Percentiles rank a stretch among this genome's conserved stretches.
Evolutionary conservation across 2,113 vertebrate genomes (phyloP).

Genomic region (Megaceryle torquata): DNA sequence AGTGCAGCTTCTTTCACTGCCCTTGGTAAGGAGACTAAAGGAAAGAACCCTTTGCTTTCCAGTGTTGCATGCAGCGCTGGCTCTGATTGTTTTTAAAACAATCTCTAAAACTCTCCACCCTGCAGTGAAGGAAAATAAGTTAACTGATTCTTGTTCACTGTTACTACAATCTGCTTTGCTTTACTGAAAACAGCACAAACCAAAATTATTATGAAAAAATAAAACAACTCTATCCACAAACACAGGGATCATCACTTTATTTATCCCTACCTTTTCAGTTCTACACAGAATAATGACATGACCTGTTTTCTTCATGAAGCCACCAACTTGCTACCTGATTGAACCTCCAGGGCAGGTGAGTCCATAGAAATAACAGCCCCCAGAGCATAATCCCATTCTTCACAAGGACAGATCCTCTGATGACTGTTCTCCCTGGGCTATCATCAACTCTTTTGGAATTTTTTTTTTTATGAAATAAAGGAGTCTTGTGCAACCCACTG

Average conservation of each 20-base stretch:
- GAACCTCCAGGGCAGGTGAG: not conserved
- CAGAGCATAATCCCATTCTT: not conserved
- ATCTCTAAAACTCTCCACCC: not conserved
- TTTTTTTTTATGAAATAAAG: not conserved
- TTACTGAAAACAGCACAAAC: not conserved
- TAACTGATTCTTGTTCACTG: not conserved
- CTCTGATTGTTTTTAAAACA: not conserved
- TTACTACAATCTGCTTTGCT: not conserved
- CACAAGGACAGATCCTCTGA: not conserved
- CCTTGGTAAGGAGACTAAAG: not conserved
- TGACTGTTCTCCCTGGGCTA: not conserved
- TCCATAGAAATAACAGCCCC: not conserved
- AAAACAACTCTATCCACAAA: not conserved
- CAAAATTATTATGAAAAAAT: not conserved
- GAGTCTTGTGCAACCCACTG: not conserved
- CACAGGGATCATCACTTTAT: not conserved
- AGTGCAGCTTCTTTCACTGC: not conserved
- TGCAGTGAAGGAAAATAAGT: not conserved
- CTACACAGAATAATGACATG: not conserved
- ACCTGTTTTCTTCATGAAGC: not conserved
- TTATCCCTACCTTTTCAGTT: not conserved
- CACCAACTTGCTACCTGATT: not conserved
- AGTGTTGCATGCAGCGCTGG: not conserved
- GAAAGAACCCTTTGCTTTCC: not conserved
- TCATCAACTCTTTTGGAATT: not conserved